These are phyloP conservation scores for Crotalus viridis DNA, from an alignment of 2,113 vertebrate species.

Conservation along the genomic window DNA sequence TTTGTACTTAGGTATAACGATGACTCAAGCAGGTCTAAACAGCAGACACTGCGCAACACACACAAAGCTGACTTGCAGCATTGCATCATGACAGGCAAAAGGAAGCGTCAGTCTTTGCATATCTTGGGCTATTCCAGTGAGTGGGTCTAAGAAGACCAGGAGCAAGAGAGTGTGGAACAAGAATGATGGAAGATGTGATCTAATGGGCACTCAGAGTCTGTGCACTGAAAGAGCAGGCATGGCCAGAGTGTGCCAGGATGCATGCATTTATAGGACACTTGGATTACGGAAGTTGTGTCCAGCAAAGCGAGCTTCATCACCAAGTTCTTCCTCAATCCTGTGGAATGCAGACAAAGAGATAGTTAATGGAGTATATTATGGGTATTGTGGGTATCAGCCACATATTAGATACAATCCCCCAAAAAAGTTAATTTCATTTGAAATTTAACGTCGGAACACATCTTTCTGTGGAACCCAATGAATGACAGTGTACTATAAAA, in stretches of 20 bases:
- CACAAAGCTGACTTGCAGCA: slow-evolving; percentile 43
- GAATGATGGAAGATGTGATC: slow-evolving; percentile 33
- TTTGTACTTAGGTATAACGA: not conserved
- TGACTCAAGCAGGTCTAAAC: slow-evolving; percentile 26
- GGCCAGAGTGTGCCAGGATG: slow-evolving; percentile 43
- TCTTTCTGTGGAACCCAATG: not conserved
- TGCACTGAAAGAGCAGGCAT: slow-evolving; percentile 55
- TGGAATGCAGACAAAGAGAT: slow-evolving; percentile 34
- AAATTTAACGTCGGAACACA: not conserved
- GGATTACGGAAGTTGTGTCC: slow-evolving; percentile 94
- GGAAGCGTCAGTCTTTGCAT: slow-evolving; percentile 40
- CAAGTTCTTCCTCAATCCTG: slow-evolving; percentile 92
- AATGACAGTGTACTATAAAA: not conserved
- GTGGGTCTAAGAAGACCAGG: slow-evolving; percentile 19
- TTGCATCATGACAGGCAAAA: slow-evolving; percentile 38
- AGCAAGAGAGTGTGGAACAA: slow-evolving; percentile 35
- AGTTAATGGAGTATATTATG: not conserved
- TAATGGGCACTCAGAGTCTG: slow-evolving; percentile 49
- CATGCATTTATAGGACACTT: slow-evolving; percentile 79
- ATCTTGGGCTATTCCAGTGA: slow-evolving; percentile 43
- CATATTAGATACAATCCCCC: not conserved
- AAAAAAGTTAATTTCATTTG: not conserved
- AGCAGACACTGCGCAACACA: slow-evolving; percentile 32
- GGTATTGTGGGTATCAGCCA: not conserved
- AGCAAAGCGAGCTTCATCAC: slow-evolving; percentile 86